phyloP scores from a whole-genome alignment of 2,888 invertebrate genomes.

The Trimorus sp. region DNA sequence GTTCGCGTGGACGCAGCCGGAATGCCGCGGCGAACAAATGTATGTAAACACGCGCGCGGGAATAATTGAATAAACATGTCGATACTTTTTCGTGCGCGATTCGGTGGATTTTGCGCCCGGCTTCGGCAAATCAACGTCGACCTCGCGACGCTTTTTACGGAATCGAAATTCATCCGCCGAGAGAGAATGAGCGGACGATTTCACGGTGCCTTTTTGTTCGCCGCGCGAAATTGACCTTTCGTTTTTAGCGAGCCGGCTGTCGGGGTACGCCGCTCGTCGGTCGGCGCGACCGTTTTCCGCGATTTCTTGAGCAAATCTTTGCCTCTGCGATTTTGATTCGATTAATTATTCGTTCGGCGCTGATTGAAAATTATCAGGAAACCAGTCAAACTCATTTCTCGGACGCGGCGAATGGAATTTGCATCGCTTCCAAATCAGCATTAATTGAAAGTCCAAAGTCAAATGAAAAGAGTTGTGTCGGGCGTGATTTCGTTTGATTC shows the following conservation, averaged over 20 bases:
- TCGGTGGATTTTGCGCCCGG: constrained; percentile 10
- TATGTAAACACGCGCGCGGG: constrained; percentile 33
- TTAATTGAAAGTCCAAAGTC: constrained; percentile 49
- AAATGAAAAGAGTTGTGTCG: constrained; percentile 39
- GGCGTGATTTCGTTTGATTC: constrained; percentile 52
- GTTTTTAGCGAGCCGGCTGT: no score
- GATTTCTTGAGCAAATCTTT: no score
- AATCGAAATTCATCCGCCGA: constrained; percentile 9
- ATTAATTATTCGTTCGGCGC: neutral
- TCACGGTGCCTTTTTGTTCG: constrained; percentile 23
- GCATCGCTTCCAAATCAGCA: constrained; percentile 31
- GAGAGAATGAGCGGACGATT: constrained; percentile 24
- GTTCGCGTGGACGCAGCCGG: constrained; percentile 7
- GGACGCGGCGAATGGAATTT: constrained; percentile 27
- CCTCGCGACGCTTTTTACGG: constrained; percentile 5
- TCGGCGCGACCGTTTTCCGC: no score
- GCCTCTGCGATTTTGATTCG: no score
- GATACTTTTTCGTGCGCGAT: constrained; percentile 10
- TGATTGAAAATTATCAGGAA: constrained; percentile 15
- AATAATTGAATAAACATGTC: constrained; percentile 54
- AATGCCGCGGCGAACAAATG: neutral
- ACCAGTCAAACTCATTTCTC: constrained; percentile 2
- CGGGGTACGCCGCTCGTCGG: no score
- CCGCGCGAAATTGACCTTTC: constrained; percentile 8
- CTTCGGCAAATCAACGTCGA: constrained; percentile 26